Conservation (phyloP, 2,797 vertebrate species). For the Echiichthys vipera region DNA sequence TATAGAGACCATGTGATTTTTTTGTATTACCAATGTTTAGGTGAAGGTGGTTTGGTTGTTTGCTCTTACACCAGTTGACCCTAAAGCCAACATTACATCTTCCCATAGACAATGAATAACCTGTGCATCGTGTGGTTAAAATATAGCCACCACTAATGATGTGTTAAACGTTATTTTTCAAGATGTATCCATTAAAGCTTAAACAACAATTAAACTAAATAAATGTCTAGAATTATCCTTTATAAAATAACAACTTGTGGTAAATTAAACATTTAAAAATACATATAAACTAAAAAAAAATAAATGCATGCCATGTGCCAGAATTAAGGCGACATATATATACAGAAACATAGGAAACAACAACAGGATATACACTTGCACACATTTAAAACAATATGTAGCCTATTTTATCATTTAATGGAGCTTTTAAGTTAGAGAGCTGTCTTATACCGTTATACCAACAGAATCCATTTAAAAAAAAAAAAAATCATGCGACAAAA, state of each 20-base stretch:
- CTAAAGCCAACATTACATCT: no score
- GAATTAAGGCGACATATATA: background rate
- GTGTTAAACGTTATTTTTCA: background rate
- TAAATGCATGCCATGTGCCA: background rate
- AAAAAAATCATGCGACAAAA: background rate
- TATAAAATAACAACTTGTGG: background rate
- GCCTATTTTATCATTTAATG: background rate
- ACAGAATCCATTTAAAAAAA: conserved; percentile 6
- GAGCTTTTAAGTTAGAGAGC: background rate
- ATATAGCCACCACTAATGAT: background rate
- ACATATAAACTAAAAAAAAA: background rate
- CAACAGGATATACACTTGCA: background rate
- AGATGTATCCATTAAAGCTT: background rate
- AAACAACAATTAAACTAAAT: background rate
- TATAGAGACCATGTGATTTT: background rate
- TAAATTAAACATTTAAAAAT: background rate
- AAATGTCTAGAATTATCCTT: background rate
- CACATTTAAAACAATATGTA: background rate
- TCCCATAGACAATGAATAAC: background rate
- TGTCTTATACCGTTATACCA: background rate
- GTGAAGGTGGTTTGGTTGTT: background rate
- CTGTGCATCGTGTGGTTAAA: background rate
- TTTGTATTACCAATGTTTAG: background rate
- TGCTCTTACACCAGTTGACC: background rate
- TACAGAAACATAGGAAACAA: background rate